Base-by-base conservation (phyloP, 2,888 invertebrate genomes). In the Coelinius sp. region DNA sequence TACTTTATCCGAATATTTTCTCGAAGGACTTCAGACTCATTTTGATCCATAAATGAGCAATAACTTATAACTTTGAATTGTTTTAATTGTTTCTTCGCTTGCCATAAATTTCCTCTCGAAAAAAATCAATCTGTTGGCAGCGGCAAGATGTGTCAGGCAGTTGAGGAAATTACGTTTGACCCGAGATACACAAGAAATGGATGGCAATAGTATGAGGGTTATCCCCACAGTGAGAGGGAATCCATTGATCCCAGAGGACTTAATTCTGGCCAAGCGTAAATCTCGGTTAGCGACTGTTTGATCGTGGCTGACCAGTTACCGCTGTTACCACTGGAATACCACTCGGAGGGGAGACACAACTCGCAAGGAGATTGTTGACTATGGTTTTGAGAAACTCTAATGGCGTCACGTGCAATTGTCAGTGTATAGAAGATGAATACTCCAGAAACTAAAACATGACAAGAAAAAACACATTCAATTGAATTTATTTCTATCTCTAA, bases 251-350 rank as follows among this genome's bases (percentile, higher is more conserved):
- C 85, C 81, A 70, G 69, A 78, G 79, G 82, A 84, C 85, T 86
- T 86, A 84, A 86, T 85, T 84, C 83, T 78, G 77, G 75, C 77
- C 78, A 75, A 80, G 80, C 81, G 84, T 86, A 86, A 86, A 86
- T 86, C 86, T 84, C 80, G 83, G 83, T 86, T 86, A 86, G 84
- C 80, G 84, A 81, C 82, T 82, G 82, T 84, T 84, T 84, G 85
- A 84, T 85, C 81, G 81, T 71, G 81, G 80, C 81, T 81, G 82
- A 82, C 78, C 81, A 74, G 69, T 67, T 63, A 59, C 71, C 73
- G 49, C 68, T 35, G 63, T 70, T 74, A 70, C 75, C 73, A 72
- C 74, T 49, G 70, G 41, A 73, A 71, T 66, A 70, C 70, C 52
- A 52, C 52, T 22, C 52, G 22, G 52, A 52, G 52, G 52, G 52